Evolutionary conservation across 64 coral and sea anemone species (phyloP).

Genomic region (Catalaphyllia jardinei): DNA sequence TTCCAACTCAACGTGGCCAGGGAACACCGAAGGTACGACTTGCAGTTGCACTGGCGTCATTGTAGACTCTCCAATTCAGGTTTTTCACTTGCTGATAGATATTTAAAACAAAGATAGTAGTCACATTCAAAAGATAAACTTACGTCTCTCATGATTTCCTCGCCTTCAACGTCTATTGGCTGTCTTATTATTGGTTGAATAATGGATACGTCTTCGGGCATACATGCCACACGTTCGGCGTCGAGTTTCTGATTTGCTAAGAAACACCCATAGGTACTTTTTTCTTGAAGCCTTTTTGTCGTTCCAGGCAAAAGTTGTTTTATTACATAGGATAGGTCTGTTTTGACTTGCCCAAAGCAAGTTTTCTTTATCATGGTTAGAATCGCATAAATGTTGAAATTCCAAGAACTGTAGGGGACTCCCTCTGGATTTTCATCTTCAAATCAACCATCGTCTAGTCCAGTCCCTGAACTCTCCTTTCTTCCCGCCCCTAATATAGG

Average conservation of each 20-base stretch:
- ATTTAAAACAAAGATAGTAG: conserved; percentile 57
- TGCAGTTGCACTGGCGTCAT: neutral
- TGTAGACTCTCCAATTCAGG: neutral
- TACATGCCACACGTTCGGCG: conserved; percentile 26
- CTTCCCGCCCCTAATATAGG: too few species aligned
- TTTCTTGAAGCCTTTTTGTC: conserved; percentile 14
- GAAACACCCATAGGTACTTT: conserved; percentile 21
- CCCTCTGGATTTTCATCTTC: conserved; percentile 44
- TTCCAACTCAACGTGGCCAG: conserved; percentile 18
- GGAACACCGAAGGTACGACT: conserved; percentile 12
- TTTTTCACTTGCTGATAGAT: conserved; percentile 48
- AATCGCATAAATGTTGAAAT: conserved; percentile 63
- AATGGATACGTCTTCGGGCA: conserved; percentile 52
- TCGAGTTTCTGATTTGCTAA: conserved; percentile 49
- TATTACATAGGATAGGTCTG: neutral
- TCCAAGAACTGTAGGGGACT: conserved; percentile 53
- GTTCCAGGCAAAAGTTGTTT: conserved; percentile 24
- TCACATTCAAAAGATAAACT: conserved; percentile 57
- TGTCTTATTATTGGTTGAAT: conserved; percentile 53
- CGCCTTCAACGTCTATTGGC: conserved; percentile 5
- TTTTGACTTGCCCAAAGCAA: conserved; percentile 38
- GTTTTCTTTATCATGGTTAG: conserved; percentile 31
- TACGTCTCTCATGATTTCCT: conserved; percentile 31
- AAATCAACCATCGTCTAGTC: neutral
- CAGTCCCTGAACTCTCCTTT: too few species aligned